Evolutionary conservation across 35 echinoderm and acorn worm species (phyloP).

Genomic region (Hemicentrotus pulcherrimus): DNA sequence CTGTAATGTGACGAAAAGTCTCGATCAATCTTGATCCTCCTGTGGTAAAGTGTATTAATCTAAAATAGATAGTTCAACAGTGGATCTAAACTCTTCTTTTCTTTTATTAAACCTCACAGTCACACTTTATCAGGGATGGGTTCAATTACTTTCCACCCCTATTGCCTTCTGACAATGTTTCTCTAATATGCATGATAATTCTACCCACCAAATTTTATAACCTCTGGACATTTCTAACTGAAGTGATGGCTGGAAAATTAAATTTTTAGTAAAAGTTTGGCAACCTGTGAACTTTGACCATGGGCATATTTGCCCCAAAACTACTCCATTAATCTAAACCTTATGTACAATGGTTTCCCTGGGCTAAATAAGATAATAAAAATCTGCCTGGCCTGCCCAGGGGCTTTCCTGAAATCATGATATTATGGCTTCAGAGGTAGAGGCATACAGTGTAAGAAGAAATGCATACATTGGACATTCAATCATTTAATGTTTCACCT

Average conservation of each 20-base stretch:
- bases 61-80: background rate
- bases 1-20: background rate
- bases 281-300: background rate
- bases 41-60: background rate
- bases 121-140: background rate
- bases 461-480: too few relatives aligned
- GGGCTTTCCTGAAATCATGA: background rate
- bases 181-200: background rate
- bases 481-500: too few relatives aligned
- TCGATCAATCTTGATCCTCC: background rate
- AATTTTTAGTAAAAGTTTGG: too few relatives aligned
- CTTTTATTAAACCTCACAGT: background rate
- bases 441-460: too few relatives aligned
- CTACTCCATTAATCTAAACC: background rate
- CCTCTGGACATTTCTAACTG: background rate
- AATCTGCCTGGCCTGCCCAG: background rate
- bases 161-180: conserved; percentile 14
- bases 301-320: conserved; percentile 16
- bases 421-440: background rate
- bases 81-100: too few relatives aligned
- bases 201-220: conserved; percentile 9
- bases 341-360: too few relatives aligned
- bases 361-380: background rate
- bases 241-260: background rate
- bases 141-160: background rate